A percentile compares a stretch with the other conserved stretches of the same genome.
Conservation (phyloP, 2,797 vertebrate genomes). For the Eulemur albifrons region DNA sequence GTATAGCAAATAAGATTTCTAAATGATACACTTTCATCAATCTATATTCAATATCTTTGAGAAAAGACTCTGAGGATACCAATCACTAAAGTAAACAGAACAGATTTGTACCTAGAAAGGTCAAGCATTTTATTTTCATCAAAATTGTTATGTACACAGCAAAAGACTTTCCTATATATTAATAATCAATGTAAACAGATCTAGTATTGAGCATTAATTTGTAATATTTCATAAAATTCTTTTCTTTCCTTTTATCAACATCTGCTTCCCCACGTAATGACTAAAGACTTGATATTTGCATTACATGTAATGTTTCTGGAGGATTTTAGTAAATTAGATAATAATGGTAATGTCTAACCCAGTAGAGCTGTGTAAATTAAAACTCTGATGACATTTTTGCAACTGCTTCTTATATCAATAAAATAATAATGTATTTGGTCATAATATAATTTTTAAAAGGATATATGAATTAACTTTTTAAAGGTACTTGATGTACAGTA, state of each 20-base stretch:
- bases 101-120: not conserved
- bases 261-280: not conserved
- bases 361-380: not conserved
- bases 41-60: not conserved
- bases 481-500: not conserved
- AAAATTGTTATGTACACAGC: not conserved
- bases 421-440: not conserved
- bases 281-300: not conserved
- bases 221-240: not conserved
- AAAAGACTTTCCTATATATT: not conserved
- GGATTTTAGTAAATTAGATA: not conserved
- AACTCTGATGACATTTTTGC: not conserved
- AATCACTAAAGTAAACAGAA: not conserved
- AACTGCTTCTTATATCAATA: not conserved
- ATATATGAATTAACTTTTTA: not conserved
- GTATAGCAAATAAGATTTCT: not conserved
- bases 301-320: not conserved
- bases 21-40: not conserved
- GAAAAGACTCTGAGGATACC: not conserved
- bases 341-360: not conserved
- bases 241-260: not conserved
- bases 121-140: constrained; percentile 29
- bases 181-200: not conserved
- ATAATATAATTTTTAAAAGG: not conserved
- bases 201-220: not conserved